A percentile compares a stretch with the other conserved stretches of the same genome.
These are phyloP conservation scores for Aphidius ervi DNA, from an alignment of 1,140 invertebrate genomes.

Conservation along the genomic window DNA sequence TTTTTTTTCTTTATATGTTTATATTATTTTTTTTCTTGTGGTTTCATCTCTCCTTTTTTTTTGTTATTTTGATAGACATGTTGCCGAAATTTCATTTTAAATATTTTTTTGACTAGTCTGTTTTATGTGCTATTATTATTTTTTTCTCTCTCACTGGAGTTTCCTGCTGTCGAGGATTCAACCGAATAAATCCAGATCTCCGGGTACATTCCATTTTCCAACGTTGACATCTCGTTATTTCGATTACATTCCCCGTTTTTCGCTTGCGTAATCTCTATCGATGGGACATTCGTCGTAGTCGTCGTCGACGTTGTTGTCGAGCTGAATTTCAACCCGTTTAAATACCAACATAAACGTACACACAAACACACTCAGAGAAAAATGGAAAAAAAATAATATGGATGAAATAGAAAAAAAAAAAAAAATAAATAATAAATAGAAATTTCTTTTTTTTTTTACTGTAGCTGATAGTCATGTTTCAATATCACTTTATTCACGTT, in stretches of 20 bases:
- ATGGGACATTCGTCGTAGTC: slow-evolving; percentile 14
- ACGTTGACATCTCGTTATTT: slow-evolving; percentile 40
- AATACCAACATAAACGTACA: background rate
- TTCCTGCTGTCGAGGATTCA: slow-evolving; percentile 18
- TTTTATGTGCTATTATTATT: background rate
- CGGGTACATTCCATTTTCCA: slow-evolving; percentile 34
- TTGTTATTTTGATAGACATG: background rate
- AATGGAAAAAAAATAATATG: too few species aligned
- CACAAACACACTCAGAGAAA: too few species aligned
- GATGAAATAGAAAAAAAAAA: too few species aligned
- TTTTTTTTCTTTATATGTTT: too few species aligned
- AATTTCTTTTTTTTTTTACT: too few species aligned
- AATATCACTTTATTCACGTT: too few species aligned
- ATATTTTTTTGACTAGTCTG: background rate
- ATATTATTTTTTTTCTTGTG: too few species aligned
- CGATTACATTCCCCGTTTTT: slow-evolving; percentile 38
- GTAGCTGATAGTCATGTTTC: too few species aligned
- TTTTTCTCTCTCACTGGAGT: slow-evolving; percentile 12
- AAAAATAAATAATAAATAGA: too few species aligned
- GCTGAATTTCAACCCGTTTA: slow-evolving; percentile 11
- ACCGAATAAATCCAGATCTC: slow-evolving; percentile 33
- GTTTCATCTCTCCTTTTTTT: too few species aligned
- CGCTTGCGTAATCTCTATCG: slow-evolving; percentile 38
- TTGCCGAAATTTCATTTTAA: slow-evolving; percentile 13
- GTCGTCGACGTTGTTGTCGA: slow-evolving; percentile 1